A percentile compares a stretch with the other conserved stretches of the same genome.
These are phyloP conservation scores for Punctoribates punctum DNA, from an alignment of 2,888 invertebrate genomes.

Conservation along the genomic window DNA sequence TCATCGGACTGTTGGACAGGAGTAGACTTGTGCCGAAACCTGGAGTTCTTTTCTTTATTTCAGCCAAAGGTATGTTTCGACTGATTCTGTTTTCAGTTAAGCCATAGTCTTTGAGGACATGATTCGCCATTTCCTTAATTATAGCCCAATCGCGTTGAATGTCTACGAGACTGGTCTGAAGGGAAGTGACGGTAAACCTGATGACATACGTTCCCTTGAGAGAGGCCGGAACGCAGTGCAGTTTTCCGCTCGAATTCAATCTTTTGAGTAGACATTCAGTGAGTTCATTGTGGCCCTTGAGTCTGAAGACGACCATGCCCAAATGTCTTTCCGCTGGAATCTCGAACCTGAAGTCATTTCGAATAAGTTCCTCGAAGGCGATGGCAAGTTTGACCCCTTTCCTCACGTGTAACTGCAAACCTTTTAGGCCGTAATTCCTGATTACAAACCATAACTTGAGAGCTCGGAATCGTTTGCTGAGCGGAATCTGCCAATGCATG, in stretches of 20 bases:
- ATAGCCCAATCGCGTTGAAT: conserved; percentile 71
- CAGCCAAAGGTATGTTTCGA: conserved; percentile 56
- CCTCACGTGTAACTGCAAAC: conserved; percentile 86
- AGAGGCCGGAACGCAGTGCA: conserved; percentile 92
- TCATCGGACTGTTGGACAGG: conserved; percentile 90
- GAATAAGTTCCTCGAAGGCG: conserved; percentile 80
- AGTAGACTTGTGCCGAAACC: conserved; percentile 89
- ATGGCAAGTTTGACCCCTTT: conserved; percentile 86
- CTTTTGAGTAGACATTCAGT: conserved; percentile 80
- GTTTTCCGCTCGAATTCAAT: conserved; percentile 76
- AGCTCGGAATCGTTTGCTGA: conserved; percentile 87
- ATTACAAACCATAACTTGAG: conserved; percentile 95
- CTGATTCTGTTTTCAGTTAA: conserved; percentile 57
- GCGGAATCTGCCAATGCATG: conserved; percentile 94
- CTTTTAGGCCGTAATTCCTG: conserved; percentile 83
- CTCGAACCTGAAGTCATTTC: conserved; percentile 80
- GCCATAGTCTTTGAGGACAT: conserved; percentile 54
- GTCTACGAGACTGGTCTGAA: conserved; percentile 63
- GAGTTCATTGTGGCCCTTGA: conserved; percentile 64
- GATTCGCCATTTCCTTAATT: conserved; percentile 54
- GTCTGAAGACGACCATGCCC: conserved; percentile 82
- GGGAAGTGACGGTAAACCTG: conserved; percentile 88
- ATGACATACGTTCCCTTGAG: conserved; percentile 78
- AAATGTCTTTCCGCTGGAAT: conserved; percentile 80
- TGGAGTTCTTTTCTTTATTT: conserved; percentile 75